Conservation (phyloP, 2,113 vertebrate species). For the Bubo bubo region DNA sequence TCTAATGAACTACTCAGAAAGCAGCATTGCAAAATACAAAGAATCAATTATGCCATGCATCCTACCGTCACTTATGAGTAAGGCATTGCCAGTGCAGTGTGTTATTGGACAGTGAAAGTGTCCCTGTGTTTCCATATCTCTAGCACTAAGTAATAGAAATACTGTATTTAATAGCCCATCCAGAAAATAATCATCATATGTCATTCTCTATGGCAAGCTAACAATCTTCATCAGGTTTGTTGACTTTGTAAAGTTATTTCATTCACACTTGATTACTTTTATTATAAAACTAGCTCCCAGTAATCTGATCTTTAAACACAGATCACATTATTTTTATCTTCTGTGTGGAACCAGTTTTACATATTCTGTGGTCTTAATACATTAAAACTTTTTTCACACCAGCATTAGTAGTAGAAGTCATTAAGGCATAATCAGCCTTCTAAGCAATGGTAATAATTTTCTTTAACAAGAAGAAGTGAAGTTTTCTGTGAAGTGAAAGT, state of each 20-base stretch:
- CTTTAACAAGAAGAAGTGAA: neutral
- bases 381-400: neutral
- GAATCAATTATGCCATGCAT: neutral
- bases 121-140: neutral
- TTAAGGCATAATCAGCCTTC: neutral
- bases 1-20: neutral
- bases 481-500: neutral
- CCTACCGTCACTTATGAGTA: neutral
- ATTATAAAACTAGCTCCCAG: neutral
- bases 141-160: neutral
- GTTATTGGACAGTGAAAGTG: neutral
- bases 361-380: neutral
- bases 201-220: neutral
- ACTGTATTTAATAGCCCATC: neutral
- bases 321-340: neutral
- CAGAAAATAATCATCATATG: neutral
- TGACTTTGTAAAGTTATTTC: neutral
- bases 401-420: neutral
- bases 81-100: neutral
- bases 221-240: neutral
- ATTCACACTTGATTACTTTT: neutral
- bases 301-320: slow-evolving; percentile 1
- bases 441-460: neutral
- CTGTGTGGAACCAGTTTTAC: neutral
- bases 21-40: neutral